Base-by-base conservation (phyloP, 1,140 invertebrate genomes). In the Hyposmocoma kahamanoa region DNA sequence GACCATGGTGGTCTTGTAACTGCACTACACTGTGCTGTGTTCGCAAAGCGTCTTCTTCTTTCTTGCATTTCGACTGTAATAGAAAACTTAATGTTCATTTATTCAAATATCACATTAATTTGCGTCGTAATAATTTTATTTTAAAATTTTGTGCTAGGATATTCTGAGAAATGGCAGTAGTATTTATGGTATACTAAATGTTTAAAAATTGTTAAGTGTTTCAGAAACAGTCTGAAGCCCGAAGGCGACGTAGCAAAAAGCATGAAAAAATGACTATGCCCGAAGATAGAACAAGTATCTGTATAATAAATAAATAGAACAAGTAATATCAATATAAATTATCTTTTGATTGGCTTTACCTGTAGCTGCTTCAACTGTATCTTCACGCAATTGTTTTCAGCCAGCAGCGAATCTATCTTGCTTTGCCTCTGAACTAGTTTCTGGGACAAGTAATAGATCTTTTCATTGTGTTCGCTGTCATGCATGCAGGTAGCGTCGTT, bases 361-460 rank as follows among this genome's bases (percentile, higher is more conserved):
- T 95, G 92, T 18, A 93, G 75, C 75, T 94, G 91, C 71, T 95
- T 93, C 32, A 96, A 70, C 65, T 95, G 94, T 50, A 95, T 84
- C 53, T 89, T 87, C 19, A 95, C 84, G 24, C 93, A 93, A 86
- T 94, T 94, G 71, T 93, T 92, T 65, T 96, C 94, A 1, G 93
- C 93, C 44, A 92, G 90, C 22, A 95, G 78, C 42, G 89, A 87
- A 70, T 96, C 94, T 15, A 96, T 80, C 54, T 90, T 89, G 42
- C 90, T 92, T 72, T 96, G 95, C 74, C 94, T 96, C 55, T 92
- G 88, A 50, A 96, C 93, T 11, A 96, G 80, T 30, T 91, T 94
- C 68, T 95, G 91, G 1, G 94, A 95, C 10, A 95, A 80, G 32
- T 67, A 68, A 18, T 76, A 54, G 10, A 82, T 67, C 48, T 77